Evolutionary conservation across 2,888 invertebrate species (phyloP).

Genomic region (Drosophila yooni): DNA sequence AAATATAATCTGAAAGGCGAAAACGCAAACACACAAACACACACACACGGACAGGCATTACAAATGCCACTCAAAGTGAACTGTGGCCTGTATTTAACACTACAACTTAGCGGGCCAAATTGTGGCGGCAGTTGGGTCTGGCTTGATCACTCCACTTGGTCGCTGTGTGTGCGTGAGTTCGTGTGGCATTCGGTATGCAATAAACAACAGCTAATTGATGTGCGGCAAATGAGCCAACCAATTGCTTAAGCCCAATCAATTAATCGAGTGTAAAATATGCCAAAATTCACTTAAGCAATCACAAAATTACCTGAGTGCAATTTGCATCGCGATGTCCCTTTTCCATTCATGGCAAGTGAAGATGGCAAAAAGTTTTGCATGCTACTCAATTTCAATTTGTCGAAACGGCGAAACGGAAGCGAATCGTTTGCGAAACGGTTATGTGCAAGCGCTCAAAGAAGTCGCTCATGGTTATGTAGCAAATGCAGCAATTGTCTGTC

Average conservation of each 20-base stretch:
- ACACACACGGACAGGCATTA: background rate
- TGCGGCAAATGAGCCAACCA: conserved; percentile 3
- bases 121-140: background rate
- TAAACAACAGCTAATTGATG: conserved; percentile 8
- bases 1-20: conserved; percentile 52
- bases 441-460: conserved; percentile 45
- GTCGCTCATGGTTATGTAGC: conserved; percentile 70
- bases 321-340: background rate
- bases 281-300: background rate
- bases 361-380: conserved; percentile 43
- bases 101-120: conserved; percentile 4
- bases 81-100: conserved; percentile 30
- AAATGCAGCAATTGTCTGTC: conserved; percentile 22
- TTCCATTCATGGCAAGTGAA: conserved; percentile 3
- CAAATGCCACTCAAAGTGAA: conserved; percentile 22
- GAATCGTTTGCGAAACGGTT: conserved; percentile 37
- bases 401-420: conserved; percentile 37
- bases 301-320: background rate
- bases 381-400: conserved; percentile 67
- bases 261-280: conserved; percentile 10
- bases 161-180: background rate
- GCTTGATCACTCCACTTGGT: background rate
- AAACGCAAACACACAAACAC: background rate
- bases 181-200: conserved; percentile 3
- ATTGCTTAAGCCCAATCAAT: conserved; percentile 15